Percentiles rank a stretch among this genome's conserved stretches.
Evolutionary conservation across 2,888 invertebrate species (phyloP).

Genomic region (Anodontia alba): DNA sequence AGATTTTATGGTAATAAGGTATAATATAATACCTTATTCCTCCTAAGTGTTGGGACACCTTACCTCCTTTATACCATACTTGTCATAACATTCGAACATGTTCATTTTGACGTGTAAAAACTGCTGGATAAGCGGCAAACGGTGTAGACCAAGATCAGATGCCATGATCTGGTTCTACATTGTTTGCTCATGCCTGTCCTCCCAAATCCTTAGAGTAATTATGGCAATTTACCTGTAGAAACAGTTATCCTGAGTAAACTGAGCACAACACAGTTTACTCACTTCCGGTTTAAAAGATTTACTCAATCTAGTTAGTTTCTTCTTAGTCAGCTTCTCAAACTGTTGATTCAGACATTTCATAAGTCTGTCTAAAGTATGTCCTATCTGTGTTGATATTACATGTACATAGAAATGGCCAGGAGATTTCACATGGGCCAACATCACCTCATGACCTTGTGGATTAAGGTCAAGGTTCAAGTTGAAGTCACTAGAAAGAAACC

Average conservation of each 20-base stretch:
- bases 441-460: constrained; percentile 63
- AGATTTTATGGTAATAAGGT: no score
- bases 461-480: constrained; percentile 43
- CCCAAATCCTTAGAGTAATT: no score
- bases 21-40: no score
- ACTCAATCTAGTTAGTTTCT: constrained; percentile 62
- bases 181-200: background rate
- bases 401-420: constrained; percentile 79
- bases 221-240: constrained; percentile 93
- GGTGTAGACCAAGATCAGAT: background rate
- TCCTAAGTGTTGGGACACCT: no score
- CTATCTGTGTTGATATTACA: constrained; percentile 64
- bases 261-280: constrained; percentile 93
- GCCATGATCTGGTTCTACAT: background rate
- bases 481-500: constrained; percentile 10
- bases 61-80: no score
- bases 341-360: constrained; percentile 67
- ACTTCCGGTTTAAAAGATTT: constrained; percentile 54
- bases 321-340: constrained; percentile 60
- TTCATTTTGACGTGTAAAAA: no score
- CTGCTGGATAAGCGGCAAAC: no score
- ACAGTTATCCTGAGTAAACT: constrained; percentile 90
- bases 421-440: constrained; percentile 76
- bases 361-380: constrained; percentile 64
- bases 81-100: no score